These are phyloP conservation scores for Pantelozetes paolii DNA, from an alignment of 2,888 invertebrate genomes.

Conservation along the genomic window DNA sequence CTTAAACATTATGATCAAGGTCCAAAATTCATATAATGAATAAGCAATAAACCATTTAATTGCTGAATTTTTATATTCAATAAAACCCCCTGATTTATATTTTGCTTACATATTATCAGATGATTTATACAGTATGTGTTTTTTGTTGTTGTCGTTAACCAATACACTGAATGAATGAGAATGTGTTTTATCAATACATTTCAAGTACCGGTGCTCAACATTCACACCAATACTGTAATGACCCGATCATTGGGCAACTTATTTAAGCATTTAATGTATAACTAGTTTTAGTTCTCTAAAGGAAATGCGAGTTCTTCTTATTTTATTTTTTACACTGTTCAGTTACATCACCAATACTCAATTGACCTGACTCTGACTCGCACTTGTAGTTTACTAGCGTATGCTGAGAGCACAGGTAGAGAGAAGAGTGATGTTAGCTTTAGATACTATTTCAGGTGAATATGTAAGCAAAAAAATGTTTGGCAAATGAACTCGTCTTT, in stretches of 20 bases:
- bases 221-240: neutral
- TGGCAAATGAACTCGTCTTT: slow-evolving; percentile 41
- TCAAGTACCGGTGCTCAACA: no score
- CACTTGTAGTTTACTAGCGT: neutral
- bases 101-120: no score
- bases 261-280: neutral
- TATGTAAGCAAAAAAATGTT: neutral
- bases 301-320: neutral
- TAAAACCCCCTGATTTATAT: no score
- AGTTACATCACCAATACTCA: slow-evolving; percentile 17
- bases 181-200: no score
- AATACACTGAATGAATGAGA: no score
- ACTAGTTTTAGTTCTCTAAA: slow-evolving; percentile 4
- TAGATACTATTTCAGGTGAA: neutral
- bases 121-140: no score
- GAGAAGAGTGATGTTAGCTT: slow-evolving; percentile 13
- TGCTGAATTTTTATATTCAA: no score
- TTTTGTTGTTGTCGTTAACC: no score
- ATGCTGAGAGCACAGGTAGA: neutral
- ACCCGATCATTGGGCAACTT: neutral
- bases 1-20: no score
- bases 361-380: slow-evolving; percentile 16
- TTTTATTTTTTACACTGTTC: no score
- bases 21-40: no score
- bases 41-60: no score